Conservation (phyloP, 2,797 vertebrate species). For the Sitta carolinensis region DNA sequence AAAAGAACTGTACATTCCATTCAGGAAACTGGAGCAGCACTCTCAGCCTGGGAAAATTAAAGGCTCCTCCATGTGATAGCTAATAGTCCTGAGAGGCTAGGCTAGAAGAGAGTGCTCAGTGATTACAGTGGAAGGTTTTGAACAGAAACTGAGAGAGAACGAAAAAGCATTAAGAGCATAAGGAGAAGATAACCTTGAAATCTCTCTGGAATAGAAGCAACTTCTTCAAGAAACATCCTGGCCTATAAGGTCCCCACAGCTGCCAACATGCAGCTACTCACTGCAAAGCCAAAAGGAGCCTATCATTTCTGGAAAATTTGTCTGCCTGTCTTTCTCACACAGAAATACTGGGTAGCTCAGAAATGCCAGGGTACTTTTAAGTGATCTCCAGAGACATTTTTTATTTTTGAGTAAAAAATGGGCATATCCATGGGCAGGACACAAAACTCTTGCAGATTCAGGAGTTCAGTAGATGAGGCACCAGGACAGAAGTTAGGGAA, state of each 20-base stretch:
- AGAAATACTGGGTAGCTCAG: background rate
- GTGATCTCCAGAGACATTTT: background rate
- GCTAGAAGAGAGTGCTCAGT: background rate
- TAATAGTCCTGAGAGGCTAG: background rate
- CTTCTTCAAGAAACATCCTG: background rate
- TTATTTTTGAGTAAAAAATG: background rate
- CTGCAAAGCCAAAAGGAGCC: background rate
- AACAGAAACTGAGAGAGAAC: background rate
- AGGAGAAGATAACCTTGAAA: constrained; percentile 16
- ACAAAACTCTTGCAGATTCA: background rate
- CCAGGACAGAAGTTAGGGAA: background rate
- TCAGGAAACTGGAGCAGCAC: background rate
- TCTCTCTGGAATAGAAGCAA: background rate
- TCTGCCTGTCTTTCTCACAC: background rate
- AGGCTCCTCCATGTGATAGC: background rate
- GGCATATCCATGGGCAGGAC: background rate
- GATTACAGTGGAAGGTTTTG: background rate
- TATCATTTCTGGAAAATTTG: background rate
- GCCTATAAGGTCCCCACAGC: background rate
- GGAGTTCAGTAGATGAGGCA: background rate
- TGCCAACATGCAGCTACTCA: background rate
- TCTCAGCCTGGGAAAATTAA: background rate
- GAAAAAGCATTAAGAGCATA: background rate
- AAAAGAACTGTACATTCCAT: background rate
- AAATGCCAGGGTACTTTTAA: background rate